Evolutionary conservation across 1,140 invertebrate genomes (phyloP), one percentile per base, ranked within the genome.

Genomic region (Conopomorpha cramerella): DNA sequence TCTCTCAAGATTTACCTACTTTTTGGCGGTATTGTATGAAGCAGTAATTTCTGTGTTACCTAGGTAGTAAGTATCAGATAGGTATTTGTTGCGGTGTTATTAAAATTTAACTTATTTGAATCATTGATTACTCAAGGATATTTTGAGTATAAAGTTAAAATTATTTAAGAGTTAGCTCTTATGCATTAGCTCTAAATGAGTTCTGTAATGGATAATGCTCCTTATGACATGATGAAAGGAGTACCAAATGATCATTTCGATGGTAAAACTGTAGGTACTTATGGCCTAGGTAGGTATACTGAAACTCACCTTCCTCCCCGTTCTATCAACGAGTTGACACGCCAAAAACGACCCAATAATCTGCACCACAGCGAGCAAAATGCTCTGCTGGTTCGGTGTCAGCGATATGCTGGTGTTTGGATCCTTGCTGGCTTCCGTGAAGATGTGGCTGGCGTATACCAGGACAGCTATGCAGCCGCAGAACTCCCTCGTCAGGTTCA

Each of bases 371-470:
- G 65, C 67, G 11, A 72, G 35, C 41, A 65, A 38, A 54, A 72
- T 72, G 2, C 63, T 65, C 23, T 72, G 64, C 35, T 72, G 58
- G 38, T 72, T 72, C 0, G 68, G 53, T 19, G 45, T 56, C 7
- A 66, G 41, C 0, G 46, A 16, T 2, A 57, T n/a, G 1, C 37
- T 34, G 1, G 46, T 35, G 0, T 43, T 51, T 30, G 19, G 19
- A 6, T 4, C 4, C 19, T 4, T n/a, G n/a, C n/a, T 6, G 4
- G 65, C 53, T 31, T 48, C 40, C 0, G 36, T 6, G 35, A 71
- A 67, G 32, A 71, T 65, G 6, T 67, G 52, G 0, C 58, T 61
- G 33, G 67, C 67, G 25, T 64, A 72, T 29, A 62, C 65, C 0
- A 64, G 45, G 0, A 72, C 56, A n/a, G 67, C 61, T 0, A 70